Conservation (phyloP, 2,113 vertebrate species). For the Lagenorhynchus albirostris region DNA sequence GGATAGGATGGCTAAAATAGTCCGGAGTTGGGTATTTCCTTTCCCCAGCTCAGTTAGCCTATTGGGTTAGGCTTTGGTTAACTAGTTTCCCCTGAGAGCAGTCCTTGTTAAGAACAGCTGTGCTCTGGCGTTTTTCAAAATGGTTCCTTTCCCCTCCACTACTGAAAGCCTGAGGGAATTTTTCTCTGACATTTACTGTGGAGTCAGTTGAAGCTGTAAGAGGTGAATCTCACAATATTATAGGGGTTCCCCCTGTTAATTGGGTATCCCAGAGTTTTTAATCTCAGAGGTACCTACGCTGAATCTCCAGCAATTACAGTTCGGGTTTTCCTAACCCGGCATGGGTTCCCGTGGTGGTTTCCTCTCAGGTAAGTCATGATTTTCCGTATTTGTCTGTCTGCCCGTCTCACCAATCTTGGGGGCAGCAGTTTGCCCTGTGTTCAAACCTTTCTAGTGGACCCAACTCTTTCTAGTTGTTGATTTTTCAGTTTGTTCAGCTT, state of each 20-base stretch:
- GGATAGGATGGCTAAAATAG: neutral
- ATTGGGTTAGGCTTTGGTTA: neutral
- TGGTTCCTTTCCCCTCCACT: neutral
- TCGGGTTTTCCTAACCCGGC: neutral
- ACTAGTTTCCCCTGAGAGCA: neutral
- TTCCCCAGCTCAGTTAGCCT: neutral
- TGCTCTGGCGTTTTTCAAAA: neutral
- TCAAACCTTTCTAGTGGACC: neutral
- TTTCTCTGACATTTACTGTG: neutral
- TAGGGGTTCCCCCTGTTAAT: neutral
- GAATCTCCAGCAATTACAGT: neutral
- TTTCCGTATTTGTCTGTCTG: neutral
- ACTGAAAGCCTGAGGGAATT: neutral
- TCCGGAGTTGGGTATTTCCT: neutral
- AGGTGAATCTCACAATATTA: neutral
- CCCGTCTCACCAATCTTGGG: neutral
- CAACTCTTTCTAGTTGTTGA: neutral
- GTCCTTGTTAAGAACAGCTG: neutral
- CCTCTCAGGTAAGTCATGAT: neutral
- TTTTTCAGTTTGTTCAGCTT: neutral
- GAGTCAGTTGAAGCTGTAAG: neutral
- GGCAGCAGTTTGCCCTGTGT: neutral
- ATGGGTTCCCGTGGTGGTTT: neutral
- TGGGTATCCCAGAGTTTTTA: neutral
- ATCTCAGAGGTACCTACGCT: neutral